Evolutionary conservation across 2,797 vertebrate genomes (phyloP), one percentile per base, ranked within the genome.

Genomic region (Anisognathus igniventris): DNA sequence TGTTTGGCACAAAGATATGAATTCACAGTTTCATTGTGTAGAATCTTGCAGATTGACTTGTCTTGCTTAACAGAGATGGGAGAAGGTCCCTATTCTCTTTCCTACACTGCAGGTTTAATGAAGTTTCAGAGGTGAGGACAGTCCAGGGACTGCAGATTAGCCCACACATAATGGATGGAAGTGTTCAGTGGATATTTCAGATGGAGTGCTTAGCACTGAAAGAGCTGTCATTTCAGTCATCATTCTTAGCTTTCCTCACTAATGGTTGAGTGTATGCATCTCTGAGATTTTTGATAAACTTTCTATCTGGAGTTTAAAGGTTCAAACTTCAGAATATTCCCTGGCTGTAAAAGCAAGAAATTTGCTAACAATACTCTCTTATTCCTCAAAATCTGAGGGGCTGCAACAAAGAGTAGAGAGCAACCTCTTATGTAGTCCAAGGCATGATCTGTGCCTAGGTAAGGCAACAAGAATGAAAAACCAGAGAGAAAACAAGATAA

Each of bases 161-260:
- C 57, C 58, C 73, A 45, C 62, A 27, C 81, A 75, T 91, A 89
- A 93, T 77, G 84, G 82, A 92, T 97, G 72, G 42, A 74, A 71
- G 61, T n/a, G 40, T 82, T 91, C 94, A 94, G 91, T 88, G 85
- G 68, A 42, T 81, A 42, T 93, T 96, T 93, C 86, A 85, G 67
- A 85, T 85, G 58, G 77, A 90, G 84, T 56, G 81, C 65, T 93
- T 93, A 93, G 73, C 88, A 62, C 90, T 81, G 70, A 81, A 94
- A 93, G 77, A 88, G 62, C 86, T 90, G 82, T 93, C 91, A 75
- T 87, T 92, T 92, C 48, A 94, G 54, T 91, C 35, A 83, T 95
- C 73, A 45, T 65, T 95, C 82, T 86, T 84, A 48, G 39, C 54
- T 95, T 95, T 92, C 84, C 40, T 86, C 37, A 19, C 50, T 75